Evolutionary conservation across 2,113 vertebrate species (phyloP).

Genomic region (Albula goreensis): DNA sequence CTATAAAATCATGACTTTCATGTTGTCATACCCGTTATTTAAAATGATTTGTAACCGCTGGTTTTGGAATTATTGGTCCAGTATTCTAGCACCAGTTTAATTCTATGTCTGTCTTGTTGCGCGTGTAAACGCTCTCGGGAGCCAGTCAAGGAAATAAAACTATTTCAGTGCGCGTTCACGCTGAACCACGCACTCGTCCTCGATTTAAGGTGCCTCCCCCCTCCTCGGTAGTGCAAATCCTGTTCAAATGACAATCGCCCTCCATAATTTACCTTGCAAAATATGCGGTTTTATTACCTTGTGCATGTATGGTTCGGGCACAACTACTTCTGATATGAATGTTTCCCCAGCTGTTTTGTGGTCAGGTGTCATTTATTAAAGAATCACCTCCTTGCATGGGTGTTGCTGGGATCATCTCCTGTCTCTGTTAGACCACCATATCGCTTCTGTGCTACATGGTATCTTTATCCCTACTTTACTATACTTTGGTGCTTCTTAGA

Average conservation of each 20-base stretch:
- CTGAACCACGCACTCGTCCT: conserved; percentile 55
- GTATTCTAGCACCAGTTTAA: conserved; percentile 56
- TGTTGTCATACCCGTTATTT: conserved; percentile 16
- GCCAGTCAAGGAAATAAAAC: conserved; percentile 39
- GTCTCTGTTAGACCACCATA: too few species aligned
- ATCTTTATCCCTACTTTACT: too few species aligned
- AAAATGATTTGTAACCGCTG: conserved; percentile 46
- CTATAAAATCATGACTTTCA: background rate
- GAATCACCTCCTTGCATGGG: too few species aligned
- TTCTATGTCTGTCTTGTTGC: conserved; percentile 69
- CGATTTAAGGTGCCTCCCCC: background rate
- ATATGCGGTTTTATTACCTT: background rate
- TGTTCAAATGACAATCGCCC: background rate
- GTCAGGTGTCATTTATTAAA: background rate
- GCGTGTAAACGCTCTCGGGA: conserved; percentile 64
- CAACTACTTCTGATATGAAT: background rate
- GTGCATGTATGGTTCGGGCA: background rate
- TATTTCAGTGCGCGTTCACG: conserved; percentile 9
- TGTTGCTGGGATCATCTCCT: too few species aligned
- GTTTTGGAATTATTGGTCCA: conserved; percentile 61
- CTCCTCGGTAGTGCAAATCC: conserved; percentile 31
- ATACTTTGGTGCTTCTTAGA: too few species aligned
- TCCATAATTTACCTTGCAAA: background rate
- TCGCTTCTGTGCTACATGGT: too few species aligned
- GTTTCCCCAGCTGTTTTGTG: background rate